Percentiles rank a stretch among this genome's conserved stretches.
Evolutionary conservation across 2,113 vertebrate species (phyloP).

Genomic region (Gymnobelideus leadbeateri): DNA sequence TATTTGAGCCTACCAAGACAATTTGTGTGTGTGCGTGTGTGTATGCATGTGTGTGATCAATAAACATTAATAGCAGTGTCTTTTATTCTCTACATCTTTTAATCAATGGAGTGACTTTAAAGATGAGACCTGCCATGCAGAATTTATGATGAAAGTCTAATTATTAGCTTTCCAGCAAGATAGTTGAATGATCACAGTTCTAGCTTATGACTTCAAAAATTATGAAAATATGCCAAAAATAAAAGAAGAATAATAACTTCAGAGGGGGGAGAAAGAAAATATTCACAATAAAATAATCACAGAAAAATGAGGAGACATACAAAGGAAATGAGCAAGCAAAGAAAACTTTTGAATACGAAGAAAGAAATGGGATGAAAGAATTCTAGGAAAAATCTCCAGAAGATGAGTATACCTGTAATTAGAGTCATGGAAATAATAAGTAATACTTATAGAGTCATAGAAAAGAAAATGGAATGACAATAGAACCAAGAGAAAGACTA

Average conservation of each 20-base stretch:
- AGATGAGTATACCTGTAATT: background rate
- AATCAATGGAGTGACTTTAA: background rate
- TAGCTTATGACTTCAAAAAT: background rate
- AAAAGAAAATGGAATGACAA: background rate
- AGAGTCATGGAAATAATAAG: background rate
- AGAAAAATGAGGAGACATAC: background rate
- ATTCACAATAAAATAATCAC: background rate
- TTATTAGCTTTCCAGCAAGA: background rate
- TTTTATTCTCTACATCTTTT: background rate
- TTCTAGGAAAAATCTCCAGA: background rate
- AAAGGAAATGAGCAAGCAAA: background rate
- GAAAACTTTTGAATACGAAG: background rate
- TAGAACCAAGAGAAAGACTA: background rate
- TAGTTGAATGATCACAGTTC: background rate
- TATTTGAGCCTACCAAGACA: background rate
- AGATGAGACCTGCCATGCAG: background rate
- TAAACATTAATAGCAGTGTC: background rate
- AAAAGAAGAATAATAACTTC: background rate
- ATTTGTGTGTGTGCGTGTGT: background rate
- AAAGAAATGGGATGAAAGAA: background rate
- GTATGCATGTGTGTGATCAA: background rate
- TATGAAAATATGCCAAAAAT: background rate
- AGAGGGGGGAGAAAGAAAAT: background rate
- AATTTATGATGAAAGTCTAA: background rate
- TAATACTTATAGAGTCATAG: background rate